Conservation (phyloP, 2,797 vertebrate species). For the Gallinago solitaria region DNA sequence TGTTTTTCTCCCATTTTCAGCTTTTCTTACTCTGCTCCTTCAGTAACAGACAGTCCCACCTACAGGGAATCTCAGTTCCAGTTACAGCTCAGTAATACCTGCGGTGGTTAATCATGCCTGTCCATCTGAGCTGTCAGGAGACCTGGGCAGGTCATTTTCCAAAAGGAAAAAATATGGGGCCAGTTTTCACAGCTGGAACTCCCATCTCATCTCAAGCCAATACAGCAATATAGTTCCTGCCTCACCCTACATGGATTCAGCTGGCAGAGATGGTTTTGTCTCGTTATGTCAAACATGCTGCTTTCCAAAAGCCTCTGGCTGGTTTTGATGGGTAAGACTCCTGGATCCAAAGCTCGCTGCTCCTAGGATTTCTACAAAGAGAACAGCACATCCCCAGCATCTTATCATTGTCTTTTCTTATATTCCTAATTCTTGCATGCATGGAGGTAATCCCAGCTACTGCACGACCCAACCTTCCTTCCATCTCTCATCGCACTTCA, state of each 20-base stretch:
- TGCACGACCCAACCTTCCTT: neutral
- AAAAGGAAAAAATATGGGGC: neutral
- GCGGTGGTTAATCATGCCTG: neutral
- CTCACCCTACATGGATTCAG: neutral
- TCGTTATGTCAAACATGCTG: neutral
- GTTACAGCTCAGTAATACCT: neutral
- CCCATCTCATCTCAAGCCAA: neutral
- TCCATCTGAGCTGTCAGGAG: neutral
- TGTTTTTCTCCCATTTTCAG: neutral
- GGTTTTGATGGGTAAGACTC: neutral
- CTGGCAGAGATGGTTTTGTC: neutral
- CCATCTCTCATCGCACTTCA: neutral
- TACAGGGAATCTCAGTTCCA: neutral
- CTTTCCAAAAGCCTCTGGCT: neutral
- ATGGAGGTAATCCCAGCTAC: neutral
- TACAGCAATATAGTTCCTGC: neutral
- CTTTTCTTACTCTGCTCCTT: neutral
- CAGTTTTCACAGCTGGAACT: conserved; percentile 2
- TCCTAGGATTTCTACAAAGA: neutral
- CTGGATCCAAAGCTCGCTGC: neutral
- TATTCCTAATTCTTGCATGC: neutral
- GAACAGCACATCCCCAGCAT: neutral
- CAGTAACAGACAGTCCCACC: neutral
- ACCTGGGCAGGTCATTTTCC: neutral
- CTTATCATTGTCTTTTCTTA: neutral